These are phyloP conservation scores for Phaonia tiefii DNA, from an alignment of 2,888 invertebrate genomes.

Conservation along the genomic window DNA sequence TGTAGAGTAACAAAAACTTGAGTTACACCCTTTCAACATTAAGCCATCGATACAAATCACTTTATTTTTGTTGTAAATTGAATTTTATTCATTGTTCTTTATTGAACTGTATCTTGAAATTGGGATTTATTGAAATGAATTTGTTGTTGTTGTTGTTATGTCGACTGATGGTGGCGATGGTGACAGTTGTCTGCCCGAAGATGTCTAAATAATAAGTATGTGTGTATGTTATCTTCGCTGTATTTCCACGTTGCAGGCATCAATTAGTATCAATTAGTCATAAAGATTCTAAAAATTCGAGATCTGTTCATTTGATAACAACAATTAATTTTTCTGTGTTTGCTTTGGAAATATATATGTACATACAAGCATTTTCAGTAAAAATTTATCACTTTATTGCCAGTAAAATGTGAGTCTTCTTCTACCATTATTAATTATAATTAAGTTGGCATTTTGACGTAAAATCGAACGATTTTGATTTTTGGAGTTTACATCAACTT, in stretches of 20 bases:
- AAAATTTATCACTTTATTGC: too few species aligned
- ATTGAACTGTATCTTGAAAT: conserved; percentile 50
- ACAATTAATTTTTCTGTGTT: not conserved
- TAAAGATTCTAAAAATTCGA: conserved; percentile 8
- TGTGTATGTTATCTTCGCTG: not conserved
- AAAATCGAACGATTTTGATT: too few species aligned
- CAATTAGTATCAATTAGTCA: conserved; percentile 54
- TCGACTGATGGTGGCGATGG: not conserved
- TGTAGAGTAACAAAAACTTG: too few species aligned
- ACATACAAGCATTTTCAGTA: too few species aligned
- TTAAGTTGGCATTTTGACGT: too few species aligned
- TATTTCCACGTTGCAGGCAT: conserved; percentile 14
- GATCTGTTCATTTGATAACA: conserved; percentile 30
- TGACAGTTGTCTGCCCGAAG: not conserved
- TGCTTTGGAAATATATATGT: too few species aligned
- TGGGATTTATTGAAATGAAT: conserved; percentile 48
- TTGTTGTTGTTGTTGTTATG: conserved; percentile 21
- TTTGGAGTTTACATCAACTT: too few species aligned
- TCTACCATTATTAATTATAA: too few species aligned
- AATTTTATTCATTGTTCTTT: conserved; percentile 40
- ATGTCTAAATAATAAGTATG: too few species aligned
- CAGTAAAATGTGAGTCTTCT: too few species aligned
- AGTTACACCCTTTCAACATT: too few species aligned
- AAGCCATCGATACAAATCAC: conserved; percentile 22
- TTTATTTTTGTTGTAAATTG: conserved; percentile 14